phyloP scores from a whole-genome alignment of 2,113 vertebrate species.

The Urocitellus parryii region DNA sequence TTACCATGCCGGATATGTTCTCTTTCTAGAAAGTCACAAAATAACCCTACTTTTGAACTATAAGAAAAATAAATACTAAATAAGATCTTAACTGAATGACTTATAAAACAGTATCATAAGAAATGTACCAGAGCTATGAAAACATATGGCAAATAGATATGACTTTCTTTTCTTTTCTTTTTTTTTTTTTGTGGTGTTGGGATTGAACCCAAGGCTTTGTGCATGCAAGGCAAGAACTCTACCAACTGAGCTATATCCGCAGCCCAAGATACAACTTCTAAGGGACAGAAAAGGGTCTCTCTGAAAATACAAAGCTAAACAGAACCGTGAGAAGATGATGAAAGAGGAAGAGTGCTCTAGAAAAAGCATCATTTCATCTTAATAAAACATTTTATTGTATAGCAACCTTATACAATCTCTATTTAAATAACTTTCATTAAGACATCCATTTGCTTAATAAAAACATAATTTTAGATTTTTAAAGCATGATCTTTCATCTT shows the following conservation, averaged over 20 bases:
- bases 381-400: conserved; percentile 47
- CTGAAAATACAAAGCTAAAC: no score
- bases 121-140: no score
- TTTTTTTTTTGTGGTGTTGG: no score
- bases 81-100: conserved; percentile 36
- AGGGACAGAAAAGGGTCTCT: background rate
- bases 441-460: background rate
- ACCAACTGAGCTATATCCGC: no score
- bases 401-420: background rate
- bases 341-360: no score
- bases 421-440: conserved; percentile 44
- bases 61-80: conserved; percentile 46
- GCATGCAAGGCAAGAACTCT: no score
- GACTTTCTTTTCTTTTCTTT: no score
- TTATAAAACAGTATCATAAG: conserved; percentile 28
- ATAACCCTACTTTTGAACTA: conserved; percentile 4
- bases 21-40: background rate
- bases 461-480: background rate
- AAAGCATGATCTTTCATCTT: background rate
- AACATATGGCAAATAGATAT: no score
- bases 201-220: no score
- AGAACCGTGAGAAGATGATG: background rate
- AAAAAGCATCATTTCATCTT: background rate
- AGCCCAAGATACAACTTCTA: no score
- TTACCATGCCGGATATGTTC: background rate